A percentile compares a stretch with the other conserved stretches of the same genome.
Conservation (phyloP, 2,797 vertebrate genomes). For the Macrochelys suwanniensis region DNA sequence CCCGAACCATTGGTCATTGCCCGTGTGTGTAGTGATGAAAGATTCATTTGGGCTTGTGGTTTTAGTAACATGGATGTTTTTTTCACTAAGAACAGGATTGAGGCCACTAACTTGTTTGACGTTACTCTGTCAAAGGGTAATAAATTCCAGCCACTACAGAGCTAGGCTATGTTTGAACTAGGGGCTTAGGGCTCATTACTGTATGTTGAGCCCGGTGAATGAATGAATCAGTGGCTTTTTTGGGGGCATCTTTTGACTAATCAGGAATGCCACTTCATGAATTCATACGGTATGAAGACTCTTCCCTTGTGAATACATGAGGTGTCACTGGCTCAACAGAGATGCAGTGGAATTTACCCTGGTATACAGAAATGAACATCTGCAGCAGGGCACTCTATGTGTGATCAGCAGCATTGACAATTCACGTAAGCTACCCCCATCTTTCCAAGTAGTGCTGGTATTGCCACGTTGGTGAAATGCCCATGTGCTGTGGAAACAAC, state of each 20-base stretch:
- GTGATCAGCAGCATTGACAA: background rate
- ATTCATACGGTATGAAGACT: background rate
- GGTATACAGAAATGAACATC: rapidly evolving
- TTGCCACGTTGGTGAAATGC: background rate
- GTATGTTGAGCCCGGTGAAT: background rate
- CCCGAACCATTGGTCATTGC: background rate
- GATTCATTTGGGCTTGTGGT: rapidly evolving
- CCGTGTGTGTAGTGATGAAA: background rate
- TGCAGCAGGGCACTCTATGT: background rate
- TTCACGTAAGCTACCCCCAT: background rate
- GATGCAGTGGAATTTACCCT: background rate
- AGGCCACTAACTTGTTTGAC: background rate
- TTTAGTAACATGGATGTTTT: rapidly evolving
- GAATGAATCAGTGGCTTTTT: background rate
- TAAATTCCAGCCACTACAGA: rapidly evolving
- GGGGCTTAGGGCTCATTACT: background rate
- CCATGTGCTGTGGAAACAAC: rapidly evolving
- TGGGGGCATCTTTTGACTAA: background rate
- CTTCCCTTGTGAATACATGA: background rate
- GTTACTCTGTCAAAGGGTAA: background rate
- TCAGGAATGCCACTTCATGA: background rate
- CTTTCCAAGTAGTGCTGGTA: background rate
- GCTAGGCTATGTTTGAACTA: background rate
- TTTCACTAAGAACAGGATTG: background rate
- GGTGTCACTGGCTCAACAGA: background rate